Percentiles rank a stretch among this genome's conserved stretches.
Conservation (phyloP, 2,888 invertebrate species). For the Oligia latruncula region DNA sequence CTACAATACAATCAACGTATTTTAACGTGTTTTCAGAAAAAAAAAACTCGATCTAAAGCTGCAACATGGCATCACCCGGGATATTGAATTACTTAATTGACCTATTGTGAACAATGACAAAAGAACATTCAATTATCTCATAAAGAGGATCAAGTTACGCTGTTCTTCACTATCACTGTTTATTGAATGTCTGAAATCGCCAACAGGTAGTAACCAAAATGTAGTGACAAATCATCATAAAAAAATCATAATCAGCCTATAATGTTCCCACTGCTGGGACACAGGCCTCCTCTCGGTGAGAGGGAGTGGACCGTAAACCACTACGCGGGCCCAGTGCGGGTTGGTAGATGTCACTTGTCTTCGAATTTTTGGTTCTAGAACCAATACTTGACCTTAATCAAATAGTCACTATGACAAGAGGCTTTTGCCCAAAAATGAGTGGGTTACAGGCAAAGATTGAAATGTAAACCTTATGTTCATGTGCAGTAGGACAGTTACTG, state of each 20-base stretch:
- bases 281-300: no score
- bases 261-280: no score
- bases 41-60: neutral
- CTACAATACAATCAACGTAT: neutral
- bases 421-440: no score
- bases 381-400: neutral
- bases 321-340: no score
- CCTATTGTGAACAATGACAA: conserved; percentile 26
- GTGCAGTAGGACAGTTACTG: neutral
- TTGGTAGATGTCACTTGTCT: no score
- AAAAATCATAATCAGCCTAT: no score
- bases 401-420: no score
- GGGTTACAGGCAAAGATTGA: neutral
- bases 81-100: conserved; percentile 25
- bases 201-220: neutral
- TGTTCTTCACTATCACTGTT: neutral
- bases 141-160: neutral
- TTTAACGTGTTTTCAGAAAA: neutral
- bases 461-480: neutral
- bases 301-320: no score
- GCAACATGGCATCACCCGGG: neutral
- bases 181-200: neutral
- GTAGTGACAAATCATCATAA: neutral
- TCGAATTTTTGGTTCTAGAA: no score
- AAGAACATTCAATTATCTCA: conserved; percentile 30